A percentile compares a stretch with the other conserved stretches of the same genome.
Conservation (phyloP, 2,888 invertebrate species). For the Cepaea hortensis region DNA sequence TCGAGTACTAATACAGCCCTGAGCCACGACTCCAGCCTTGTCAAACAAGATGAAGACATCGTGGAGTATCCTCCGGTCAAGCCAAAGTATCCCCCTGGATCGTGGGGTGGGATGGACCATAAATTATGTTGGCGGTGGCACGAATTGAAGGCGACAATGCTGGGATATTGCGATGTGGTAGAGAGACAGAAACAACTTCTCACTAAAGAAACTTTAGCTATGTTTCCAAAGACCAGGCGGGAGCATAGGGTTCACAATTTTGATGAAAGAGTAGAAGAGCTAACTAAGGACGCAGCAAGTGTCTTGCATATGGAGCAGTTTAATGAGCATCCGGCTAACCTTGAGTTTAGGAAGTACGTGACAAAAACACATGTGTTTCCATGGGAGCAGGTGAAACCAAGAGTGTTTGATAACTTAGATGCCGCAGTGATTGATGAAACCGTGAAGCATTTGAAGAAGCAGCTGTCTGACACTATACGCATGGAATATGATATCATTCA, state of each 20-base stretch:
- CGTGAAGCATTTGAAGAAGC: slow-evolving; percentile 72
- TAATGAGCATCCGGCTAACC: slow-evolving; percentile 65
- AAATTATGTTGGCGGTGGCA: slow-evolving; percentile 68
- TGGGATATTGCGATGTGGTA: slow-evolving; percentile 30
- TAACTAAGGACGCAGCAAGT: slow-evolving; percentile 37
- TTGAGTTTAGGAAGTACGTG: slow-evolving; percentile 84
- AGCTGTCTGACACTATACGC: slow-evolving; percentile 40
- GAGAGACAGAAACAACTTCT: slow-evolving; percentile 31
- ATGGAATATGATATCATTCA: slow-evolving; percentile 45
- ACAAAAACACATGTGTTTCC: slow-evolving; percentile 86
- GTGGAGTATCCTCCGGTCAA: slow-evolving; percentile 68
- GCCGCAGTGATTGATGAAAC: slow-evolving; percentile 80
- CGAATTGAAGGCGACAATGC: slow-evolving; percentile 53
- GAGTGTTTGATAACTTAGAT: slow-evolving; percentile 56
- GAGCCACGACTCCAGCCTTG: not conserved
- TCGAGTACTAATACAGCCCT: not conserved
- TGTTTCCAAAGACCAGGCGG: not conserved
- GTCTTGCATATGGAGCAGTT: slow-evolving; percentile 26
- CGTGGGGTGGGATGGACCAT: slow-evolving; percentile 67
- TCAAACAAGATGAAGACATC: not conserved
- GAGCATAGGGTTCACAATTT: slow-evolving; percentile 38
- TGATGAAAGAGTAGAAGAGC: slow-evolving; percentile 28
- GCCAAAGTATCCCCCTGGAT: slow-evolving; percentile 68
- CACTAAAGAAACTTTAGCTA: slow-evolving; percentile 35
- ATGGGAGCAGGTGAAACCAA: slow-evolving; percentile 78